Evolutionary conservation across 1,140 invertebrate genomes (phyloP).

Genomic region (roundworm (Caenorhabditis elegans)): WBcel235 BX284604.4:17343001-17343500

Average conservation of each 20-base stretch:
- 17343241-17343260: not conserved
- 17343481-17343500: not conserved
- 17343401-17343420: not conserved
- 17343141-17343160: not conserved
- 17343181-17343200: not conserved
- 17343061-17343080: not conserved
- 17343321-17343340: not conserved
- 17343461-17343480: not conserved
- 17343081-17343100: not conserved
- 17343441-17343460: conserved; percentile 10
- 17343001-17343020: too few species aligned
- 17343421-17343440: conserved; percentile 6
- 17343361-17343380: not conserved
- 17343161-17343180: not conserved
- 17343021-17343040: too few species aligned
- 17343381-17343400: not conserved
- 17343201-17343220: not conserved
- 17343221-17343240: not conserved
- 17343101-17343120: not conserved
- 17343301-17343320: not conserved
- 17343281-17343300: not conserved
- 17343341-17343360: not conserved
- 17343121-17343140: not conserved
- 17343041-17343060: too few species aligned
- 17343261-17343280: not conserved